Conservation (phyloP, 2,888 invertebrate genomes). For the Thereva unica region DNA sequence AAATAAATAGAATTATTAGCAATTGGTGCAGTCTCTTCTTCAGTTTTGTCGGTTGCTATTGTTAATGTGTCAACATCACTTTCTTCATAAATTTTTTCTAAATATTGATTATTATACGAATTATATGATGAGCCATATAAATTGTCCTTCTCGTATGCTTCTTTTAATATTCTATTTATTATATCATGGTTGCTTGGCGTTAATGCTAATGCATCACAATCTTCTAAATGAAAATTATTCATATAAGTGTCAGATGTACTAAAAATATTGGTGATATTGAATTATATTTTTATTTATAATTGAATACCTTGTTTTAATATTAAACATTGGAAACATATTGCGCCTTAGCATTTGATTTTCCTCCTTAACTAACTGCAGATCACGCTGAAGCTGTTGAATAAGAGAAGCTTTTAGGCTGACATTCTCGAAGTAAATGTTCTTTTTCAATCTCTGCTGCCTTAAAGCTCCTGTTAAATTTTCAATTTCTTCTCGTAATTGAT, state of each 20-base stretch:
- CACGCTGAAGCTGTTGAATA: not conserved
- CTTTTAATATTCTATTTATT: conserved; percentile 9
- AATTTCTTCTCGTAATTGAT: conserved; percentile 4
- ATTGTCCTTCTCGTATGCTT: not conserved
- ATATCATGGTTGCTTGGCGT: not conserved
- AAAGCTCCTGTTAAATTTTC: not conserved
- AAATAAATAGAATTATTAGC: conserved; percentile 3
- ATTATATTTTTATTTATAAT: not conserved
- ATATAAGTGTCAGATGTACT: not conserved
- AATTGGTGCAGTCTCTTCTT: not conserved
- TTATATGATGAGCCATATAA: not conserved
- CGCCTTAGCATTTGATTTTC: not conserved
- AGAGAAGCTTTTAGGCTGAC: conserved; percentile 1
- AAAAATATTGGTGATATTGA: not conserved
- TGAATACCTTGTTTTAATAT: no score
- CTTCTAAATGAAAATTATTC: not conserved
- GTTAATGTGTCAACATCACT: no score
- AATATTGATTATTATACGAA: not conserved
- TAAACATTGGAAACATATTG: not conserved
- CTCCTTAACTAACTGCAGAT: not conserved
- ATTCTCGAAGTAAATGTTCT: not conserved
- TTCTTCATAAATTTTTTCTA: not conserved
- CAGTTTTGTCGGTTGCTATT: not conserved
- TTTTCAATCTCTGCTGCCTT: conserved; percentile 6
- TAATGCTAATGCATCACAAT: not conserved